A percentile compares a stretch with the other conserved stretches of the same genome.
phyloP scores from a whole-genome alignment of 2,113 vertebrate genomes.

The Callocephalon fimbriatum region DNA sequence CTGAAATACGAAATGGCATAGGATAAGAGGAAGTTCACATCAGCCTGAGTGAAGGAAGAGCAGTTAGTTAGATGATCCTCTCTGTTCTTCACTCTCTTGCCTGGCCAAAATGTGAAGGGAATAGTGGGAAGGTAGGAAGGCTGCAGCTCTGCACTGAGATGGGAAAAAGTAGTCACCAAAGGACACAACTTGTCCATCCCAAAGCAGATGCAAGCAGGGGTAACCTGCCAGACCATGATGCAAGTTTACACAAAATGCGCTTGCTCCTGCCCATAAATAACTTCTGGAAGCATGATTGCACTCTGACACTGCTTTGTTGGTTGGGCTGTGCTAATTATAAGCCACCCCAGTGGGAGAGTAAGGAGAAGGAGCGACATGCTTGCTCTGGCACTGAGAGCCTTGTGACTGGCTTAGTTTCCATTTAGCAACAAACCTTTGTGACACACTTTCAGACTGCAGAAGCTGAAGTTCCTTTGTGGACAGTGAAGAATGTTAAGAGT shows the following conservation, averaged over 20 bases:
- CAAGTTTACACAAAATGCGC: neutral
- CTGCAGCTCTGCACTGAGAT: neutral
- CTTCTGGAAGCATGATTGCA: neutral
- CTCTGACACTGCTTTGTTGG: neutral
- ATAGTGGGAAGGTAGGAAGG: neutral
- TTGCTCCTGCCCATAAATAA: neutral
- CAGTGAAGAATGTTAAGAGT: neutral
- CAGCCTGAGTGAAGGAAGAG: neutral
- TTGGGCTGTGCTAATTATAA: neutral
- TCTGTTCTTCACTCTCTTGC: neutral
- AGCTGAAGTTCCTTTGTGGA: neutral
- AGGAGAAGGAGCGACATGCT: neutral
- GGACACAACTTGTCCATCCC: neutral
- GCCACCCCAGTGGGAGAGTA: neutral
- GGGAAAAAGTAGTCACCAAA: neutral
- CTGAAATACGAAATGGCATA: neutral
- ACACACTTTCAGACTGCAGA: neutral
- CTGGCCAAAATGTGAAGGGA: neutral
- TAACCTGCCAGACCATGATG: fast-evolving
- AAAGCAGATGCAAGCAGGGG: neutral
- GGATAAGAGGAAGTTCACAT: neutral
- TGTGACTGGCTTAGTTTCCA: fast-evolving
- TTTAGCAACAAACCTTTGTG: neutral
- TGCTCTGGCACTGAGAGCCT: fast-evolving
- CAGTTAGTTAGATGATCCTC: neutral